Percentiles rank a stretch among this genome's conserved stretches.
Evolutionary conservation across 2,888 invertebrate genomes (phyloP).

Genomic region (Caenorhabditis auriculariae): DNA sequence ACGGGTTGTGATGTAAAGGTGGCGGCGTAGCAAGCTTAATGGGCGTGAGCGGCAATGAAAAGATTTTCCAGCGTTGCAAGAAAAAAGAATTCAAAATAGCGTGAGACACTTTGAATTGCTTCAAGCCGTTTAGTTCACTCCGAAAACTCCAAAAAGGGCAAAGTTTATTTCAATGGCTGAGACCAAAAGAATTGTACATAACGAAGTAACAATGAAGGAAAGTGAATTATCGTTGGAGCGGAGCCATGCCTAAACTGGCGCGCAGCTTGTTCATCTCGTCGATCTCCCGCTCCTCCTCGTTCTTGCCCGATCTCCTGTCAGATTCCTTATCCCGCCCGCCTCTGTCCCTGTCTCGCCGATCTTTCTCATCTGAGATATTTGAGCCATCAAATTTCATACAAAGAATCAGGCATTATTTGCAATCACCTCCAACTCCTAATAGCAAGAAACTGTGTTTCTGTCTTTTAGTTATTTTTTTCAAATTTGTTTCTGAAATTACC

Average conservation of each 20-base stretch:
- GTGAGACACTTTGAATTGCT: not conserved
- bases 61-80: too few relatives aligned
- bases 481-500: too few relatives aligned
- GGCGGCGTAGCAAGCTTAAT: too few relatives aligned
- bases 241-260: slow-evolving; percentile 68
- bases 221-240: slow-evolving; percentile 58
- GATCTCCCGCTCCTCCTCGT: slow-evolving; percentile 64
- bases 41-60: too few relatives aligned
- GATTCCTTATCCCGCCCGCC: not conserved
- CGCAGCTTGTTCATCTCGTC: slow-evolving; percentile 68
- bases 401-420: too few relatives aligned
- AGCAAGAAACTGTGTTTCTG: too few relatives aligned
- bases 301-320: slow-evolving; percentile 11
- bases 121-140: not conserved
- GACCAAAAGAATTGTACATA: slow-evolving; percentile 1
- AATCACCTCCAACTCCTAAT: too few relatives aligned
- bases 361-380: not conserved
- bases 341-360: slow-evolving; percentile 20
- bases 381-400: not conserved
- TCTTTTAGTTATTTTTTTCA: too few relatives aligned
- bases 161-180: slow-evolving; percentile 2
- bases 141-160: too few relatives aligned
- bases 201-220: not conserved
- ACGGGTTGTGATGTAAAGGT: too few relatives aligned
- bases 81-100: not conserved